phyloP scores from a whole-genome alignment of 2,888 invertebrate genomes.

The Tineola bisselliella region DNA sequence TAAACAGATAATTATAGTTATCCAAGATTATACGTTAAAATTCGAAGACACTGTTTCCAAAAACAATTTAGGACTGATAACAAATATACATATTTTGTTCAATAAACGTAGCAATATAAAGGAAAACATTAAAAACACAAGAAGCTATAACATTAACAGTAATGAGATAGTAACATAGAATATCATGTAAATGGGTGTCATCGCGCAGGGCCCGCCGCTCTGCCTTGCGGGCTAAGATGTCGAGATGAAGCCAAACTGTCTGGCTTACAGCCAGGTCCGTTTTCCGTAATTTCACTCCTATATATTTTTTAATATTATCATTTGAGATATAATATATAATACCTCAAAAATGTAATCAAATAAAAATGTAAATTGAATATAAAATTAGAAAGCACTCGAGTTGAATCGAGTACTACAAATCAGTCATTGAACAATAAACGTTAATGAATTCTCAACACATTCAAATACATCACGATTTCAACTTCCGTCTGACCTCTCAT shows the following conservation, averaged over 20 bases:
- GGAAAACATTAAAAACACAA: not conserved
- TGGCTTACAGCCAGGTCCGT: constrained; percentile 2
- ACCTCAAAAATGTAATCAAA: too few species aligned
- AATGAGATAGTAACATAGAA: constrained; percentile 5
- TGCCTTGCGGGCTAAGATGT: constrained; percentile 3
- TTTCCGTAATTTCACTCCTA: constrained; percentile 7
- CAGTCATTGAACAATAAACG: not conserved
- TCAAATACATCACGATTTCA: not conserved
- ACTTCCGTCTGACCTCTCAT: not conserved
- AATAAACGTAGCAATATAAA: not conserved
- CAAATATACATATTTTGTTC: too few species aligned
- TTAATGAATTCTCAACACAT: not conserved
- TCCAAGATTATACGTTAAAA: too few species aligned
- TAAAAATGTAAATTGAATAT: too few species aligned
- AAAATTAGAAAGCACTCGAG: not conserved
- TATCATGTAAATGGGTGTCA: constrained; percentile 1
- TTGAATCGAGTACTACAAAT: not conserved
- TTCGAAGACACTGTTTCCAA: too few species aligned
- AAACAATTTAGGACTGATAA: too few species aligned
- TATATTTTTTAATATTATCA: not conserved
- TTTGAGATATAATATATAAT: not conserved
- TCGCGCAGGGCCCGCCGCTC: not conserved
- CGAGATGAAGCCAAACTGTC: constrained; percentile 6
- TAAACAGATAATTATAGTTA: too few species aligned
- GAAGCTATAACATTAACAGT: constrained; percentile 8